Percentiles rank a stretch among this genome's conserved stretches.
Evolutionary conservation across 2,113 vertebrate genomes (phyloP).

Genomic region (Donacobius atricapilla): DNA sequence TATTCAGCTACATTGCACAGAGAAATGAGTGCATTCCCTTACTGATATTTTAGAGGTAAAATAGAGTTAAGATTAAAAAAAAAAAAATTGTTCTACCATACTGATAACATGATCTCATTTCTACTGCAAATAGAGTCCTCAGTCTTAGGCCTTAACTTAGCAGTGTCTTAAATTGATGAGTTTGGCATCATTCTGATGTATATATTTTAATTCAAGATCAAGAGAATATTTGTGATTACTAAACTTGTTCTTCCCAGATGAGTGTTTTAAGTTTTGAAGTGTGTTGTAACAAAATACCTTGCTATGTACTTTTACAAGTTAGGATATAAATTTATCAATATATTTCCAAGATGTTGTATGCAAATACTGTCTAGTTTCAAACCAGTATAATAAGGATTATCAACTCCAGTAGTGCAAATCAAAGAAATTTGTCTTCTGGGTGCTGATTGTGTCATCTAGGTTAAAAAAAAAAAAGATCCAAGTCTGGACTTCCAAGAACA

Average conservation of each 20-base stretch:
- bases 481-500: background rate
- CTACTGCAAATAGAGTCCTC: background rate
- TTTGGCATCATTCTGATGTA: background rate
- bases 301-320: background rate
- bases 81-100: background rate
- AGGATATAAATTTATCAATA: background rate
- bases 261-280: background rate
- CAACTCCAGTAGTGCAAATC: background rate
- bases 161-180: background rate
- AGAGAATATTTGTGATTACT: background rate
- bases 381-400: background rate
- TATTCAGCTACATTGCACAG: background rate
- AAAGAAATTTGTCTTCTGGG: background rate
- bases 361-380: background rate
- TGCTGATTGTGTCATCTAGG: background rate
- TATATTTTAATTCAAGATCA: background rate
- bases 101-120: background rate
- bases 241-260: background rate
- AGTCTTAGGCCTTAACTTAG: background rate
- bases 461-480: background rate
- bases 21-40: background rate
- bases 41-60: background rate
- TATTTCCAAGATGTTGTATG: background rate
- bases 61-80: background rate
- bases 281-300: background rate